Conservation (phyloP, 2,888 invertebrate species). For the Liodrosophila aerea region DNA sequence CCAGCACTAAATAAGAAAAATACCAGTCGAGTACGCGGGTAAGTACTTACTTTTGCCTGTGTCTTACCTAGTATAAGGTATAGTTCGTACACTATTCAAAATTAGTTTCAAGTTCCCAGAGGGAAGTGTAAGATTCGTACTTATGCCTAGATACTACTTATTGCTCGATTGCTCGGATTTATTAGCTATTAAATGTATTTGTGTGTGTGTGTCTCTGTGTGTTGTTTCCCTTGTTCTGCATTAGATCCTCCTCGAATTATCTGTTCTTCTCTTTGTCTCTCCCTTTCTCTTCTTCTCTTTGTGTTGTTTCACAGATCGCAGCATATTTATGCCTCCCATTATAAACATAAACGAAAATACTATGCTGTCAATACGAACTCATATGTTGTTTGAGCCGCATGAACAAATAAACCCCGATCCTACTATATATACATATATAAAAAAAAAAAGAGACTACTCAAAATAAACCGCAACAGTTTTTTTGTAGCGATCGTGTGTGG, state of each 20-base stretch:
- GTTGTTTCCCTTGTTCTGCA: constrained; percentile 28
- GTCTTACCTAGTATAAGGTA: constrained; percentile 1
- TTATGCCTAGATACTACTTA: background rate
- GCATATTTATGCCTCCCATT: constrained; percentile 80
- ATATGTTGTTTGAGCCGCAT: constrained; percentile 69
- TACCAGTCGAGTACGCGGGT: constrained; percentile 34
- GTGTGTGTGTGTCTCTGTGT: constrained; percentile 6
- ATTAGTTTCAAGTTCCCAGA: background rate
- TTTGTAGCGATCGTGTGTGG: constrained; percentile 57
- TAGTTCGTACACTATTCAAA: constrained; percentile 1
- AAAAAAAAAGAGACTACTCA: constrained; percentile 1
- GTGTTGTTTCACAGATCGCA: constrained; percentile 76
- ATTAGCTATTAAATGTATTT: constrained; percentile 20
- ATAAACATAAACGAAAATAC: constrained; percentile 79
- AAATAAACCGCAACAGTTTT: constrained; percentile 23
- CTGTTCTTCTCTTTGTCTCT: constrained; percentile 50
- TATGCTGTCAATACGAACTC: constrained; percentile 80
- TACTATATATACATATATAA: constrained; percentile 19
- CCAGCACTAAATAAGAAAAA: constrained; percentile 26
- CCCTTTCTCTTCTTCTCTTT: constrained; percentile 45
- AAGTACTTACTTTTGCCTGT: constrained; percentile 16
- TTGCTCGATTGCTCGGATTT: constrained; percentile 11
- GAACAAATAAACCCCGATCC: constrained; percentile 38
- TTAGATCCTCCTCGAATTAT: constrained; percentile 57
- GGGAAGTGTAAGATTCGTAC: background rate